Evolutionary conservation across 2,113 vertebrate species (phyloP).

Genomic region (Istiophorus platypterus): DNA sequence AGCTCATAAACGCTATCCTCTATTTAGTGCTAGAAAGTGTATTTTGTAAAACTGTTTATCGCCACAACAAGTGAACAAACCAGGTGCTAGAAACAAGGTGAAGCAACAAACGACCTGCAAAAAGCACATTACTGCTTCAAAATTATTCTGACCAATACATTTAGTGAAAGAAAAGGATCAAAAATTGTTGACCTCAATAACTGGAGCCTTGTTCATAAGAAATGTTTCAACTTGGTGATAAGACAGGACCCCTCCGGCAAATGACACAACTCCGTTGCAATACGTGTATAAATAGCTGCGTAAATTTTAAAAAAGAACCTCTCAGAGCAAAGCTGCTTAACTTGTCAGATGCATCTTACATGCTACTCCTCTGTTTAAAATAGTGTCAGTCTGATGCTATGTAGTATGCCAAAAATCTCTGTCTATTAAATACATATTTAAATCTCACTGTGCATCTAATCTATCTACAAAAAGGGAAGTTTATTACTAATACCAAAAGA

Average conservation of each 20-base stretch:
- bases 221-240: conserved; percentile 64
- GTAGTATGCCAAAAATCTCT: conserved; percentile 30
- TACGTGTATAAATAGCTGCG: conserved; percentile 69
- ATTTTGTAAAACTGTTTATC: not conserved
- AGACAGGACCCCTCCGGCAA: conserved; percentile 69
- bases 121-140: conserved; percentile 12
- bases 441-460: conserved; percentile 23
- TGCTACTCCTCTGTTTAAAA: conserved; percentile 55
- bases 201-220: conserved; percentile 41
- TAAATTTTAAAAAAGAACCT: conserved; percentile 63
- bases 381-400: conserved; percentile 31
- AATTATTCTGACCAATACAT: conserved; percentile 23
- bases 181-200: conserved; percentile 64
- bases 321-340: conserved; percentile 76
- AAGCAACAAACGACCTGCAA: not conserved
- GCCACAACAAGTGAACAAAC: conserved; percentile 4
- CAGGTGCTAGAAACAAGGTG: not conserved
- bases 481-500: not conserved
- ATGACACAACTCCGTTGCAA: conserved; percentile 76
- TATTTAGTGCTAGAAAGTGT: not conserved
- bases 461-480: not conserved
- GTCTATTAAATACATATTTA: conserved; percentile 11
- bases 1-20: not conserved
- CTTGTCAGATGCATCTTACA: conserved; percentile 71
- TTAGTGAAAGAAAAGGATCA: conserved; percentile 27